Evolutionary conservation across 2,888 invertebrate genomes (phyloP).

Genomic region (Oconnorella tubifera): DNA sequence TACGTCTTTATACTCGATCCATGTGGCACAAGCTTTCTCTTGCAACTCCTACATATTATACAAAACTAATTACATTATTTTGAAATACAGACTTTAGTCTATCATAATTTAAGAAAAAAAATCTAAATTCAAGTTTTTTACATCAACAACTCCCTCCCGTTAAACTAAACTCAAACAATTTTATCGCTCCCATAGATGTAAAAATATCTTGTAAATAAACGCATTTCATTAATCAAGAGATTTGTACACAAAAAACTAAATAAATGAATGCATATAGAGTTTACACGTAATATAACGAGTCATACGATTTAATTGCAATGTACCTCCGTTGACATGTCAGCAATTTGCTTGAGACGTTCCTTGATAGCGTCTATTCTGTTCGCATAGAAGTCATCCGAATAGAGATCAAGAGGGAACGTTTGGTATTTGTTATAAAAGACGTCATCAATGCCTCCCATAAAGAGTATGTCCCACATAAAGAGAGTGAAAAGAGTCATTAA

Average conservation of each 20-base stretch:
- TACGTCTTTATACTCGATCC: constrained; percentile 53
- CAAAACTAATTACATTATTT: no score
- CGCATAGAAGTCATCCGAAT: constrained; percentile 65
- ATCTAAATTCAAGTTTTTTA: no score
- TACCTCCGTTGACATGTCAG: constrained; percentile 10
- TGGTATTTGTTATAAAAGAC: constrained; percentile 69
- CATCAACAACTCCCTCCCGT: no score
- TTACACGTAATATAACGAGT: no score
- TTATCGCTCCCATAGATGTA: no score
- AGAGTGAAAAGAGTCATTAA: constrained; percentile 65
- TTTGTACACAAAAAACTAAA: not conserved
- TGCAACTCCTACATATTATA: constrained; percentile 43
- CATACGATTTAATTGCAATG: not conserved
- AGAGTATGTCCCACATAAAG: constrained; percentile 78
- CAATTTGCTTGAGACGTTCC: constrained; percentile 46
- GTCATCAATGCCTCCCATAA: constrained; percentile 62
- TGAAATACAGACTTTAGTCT: no score
- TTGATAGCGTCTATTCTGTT: constrained; percentile 66
- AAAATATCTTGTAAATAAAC: no score
- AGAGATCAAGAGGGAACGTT: constrained; percentile 70
- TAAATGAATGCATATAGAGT: no score
- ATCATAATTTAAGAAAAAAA: no score
- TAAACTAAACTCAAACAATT: no score
- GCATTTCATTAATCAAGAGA: not conserved
- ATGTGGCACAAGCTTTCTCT: constrained; percentile 55